These are phyloP conservation scores for Stratiomys singularior DNA, from an alignment of 2,888 invertebrate species.

Conservation along the genomic window DNA sequence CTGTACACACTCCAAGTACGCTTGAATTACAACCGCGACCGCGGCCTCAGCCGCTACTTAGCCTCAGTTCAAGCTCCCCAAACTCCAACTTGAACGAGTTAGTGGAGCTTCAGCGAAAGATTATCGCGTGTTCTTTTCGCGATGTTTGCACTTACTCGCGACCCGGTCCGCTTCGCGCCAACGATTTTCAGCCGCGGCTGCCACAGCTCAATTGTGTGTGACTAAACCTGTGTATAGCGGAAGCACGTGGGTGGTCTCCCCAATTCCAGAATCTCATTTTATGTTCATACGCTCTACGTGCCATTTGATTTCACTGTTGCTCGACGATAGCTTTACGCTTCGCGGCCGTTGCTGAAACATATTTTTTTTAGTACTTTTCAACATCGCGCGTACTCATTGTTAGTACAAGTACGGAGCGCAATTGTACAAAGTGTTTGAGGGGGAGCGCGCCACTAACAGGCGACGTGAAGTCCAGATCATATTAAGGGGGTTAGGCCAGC, in stretches of 20 bases:
- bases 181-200: not conserved
- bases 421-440: not conserved
- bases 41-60: no score
- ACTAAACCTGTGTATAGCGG: constrained; percentile 52
- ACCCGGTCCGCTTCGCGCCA: not conserved
- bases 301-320: constrained; percentile 46
- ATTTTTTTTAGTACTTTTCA: constrained; percentile 25
- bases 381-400: constrained; percentile 14
- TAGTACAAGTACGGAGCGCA: not conserved
- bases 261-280: constrained; percentile 51
- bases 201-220: not conserved
- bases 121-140: constrained; percentile 9
- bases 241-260: constrained; percentile 56
- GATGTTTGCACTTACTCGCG: constrained; percentile 2
- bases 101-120: not conserved
- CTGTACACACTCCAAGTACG: constrained; percentile 20
- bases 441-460: not conserved
- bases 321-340: constrained; percentile 33
- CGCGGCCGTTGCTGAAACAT: constrained; percentile 11
- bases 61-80: not conserved
- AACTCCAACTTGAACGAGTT: no score
- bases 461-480: not conserved
- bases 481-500: not conserved
- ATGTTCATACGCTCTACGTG: constrained; percentile 50
- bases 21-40: not conserved